phyloP scores from a whole-genome alignment of 2,888 invertebrate genomes.

The Cataglyphis albicans region DNA sequence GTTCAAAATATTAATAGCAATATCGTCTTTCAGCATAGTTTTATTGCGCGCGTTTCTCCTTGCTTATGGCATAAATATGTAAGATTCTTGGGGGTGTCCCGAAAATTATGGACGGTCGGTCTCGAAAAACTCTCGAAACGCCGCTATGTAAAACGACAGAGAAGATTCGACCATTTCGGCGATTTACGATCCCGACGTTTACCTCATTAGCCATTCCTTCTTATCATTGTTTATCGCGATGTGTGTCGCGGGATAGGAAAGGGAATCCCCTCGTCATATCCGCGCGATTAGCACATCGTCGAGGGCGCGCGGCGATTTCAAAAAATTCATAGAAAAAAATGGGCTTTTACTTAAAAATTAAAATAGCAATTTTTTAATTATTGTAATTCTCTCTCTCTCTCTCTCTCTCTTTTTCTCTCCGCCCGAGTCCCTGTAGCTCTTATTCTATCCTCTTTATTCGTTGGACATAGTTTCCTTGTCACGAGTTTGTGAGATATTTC shows the following conservation, averaged over 20 bases:
- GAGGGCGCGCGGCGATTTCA: slow-evolving; percentile 4
- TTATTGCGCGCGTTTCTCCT: neutral
- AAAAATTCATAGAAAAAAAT: slow-evolving; percentile 37
- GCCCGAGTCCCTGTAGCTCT: neutral
- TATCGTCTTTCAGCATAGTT: neutral
- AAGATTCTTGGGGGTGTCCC: neutral
- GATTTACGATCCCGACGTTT: slow-evolving; percentile 71
- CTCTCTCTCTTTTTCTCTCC: no score
- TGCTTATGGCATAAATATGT: neutral
- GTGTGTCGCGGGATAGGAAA: slow-evolving; percentile 54
- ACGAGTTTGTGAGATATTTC: neutral
- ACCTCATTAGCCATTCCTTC: slow-evolving; percentile 72
- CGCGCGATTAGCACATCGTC: slow-evolving; percentile 53
- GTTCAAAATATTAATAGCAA: neutral
- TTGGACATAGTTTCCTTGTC: neutral
- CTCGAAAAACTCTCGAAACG: neutral
- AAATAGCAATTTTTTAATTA: neutral
- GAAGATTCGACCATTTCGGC: slow-evolving; percentile 55
- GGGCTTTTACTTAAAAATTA: neutral
- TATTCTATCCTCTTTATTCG: neutral
- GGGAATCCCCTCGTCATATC: slow-evolving; percentile 62
- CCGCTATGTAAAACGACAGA: slow-evolving; percentile 35
- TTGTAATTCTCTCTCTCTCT: neutral
- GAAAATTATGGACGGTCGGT: slow-evolving; percentile 38
- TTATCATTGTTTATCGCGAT: slow-evolving; percentile 76